A percentile compares a stretch with the other conserved stretches of the same genome.
These are phyloP conservation scores for Zootoca vivipara DNA, from an alignment of 2,113 vertebrate species.

Conservation along the genomic window DNA sequence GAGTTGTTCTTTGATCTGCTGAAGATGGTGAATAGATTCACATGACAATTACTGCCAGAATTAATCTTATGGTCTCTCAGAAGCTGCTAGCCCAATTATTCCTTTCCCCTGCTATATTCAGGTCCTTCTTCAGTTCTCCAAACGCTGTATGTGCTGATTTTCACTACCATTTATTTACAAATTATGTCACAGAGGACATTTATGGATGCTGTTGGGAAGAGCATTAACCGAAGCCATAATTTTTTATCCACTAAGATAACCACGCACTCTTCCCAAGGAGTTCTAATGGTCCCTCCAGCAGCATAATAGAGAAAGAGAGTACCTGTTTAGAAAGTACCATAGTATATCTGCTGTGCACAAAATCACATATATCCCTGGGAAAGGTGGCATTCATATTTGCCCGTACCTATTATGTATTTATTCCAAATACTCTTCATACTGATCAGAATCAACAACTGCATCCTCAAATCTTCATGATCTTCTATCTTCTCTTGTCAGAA, in stretches of 20 bases:
- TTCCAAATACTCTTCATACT: neutral
- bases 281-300: neutral
- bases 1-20: slow-evolving; percentile 9
- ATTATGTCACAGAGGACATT: neutral
- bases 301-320: fast-evolving
- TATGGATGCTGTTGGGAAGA: neutral
- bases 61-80: neutral
- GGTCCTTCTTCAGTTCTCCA: neutral
- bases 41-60: neutral
- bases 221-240: neutral
- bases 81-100: neutral
- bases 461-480: neutral
- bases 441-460: neutral
- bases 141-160: neutral
- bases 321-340: fast-evolving
- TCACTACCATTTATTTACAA: neutral
- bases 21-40: neutral
- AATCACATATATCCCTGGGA: neutral
- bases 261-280: neutral
- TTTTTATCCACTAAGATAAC: neutral
- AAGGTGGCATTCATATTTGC: neutral
- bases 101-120: neutral
- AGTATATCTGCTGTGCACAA: neutral
- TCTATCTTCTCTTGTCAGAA: neutral
- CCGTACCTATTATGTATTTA: neutral